phyloP scores from a whole-genome alignment of 2,797 vertebrate genomes.

The Limosa lapponica region DNA sequence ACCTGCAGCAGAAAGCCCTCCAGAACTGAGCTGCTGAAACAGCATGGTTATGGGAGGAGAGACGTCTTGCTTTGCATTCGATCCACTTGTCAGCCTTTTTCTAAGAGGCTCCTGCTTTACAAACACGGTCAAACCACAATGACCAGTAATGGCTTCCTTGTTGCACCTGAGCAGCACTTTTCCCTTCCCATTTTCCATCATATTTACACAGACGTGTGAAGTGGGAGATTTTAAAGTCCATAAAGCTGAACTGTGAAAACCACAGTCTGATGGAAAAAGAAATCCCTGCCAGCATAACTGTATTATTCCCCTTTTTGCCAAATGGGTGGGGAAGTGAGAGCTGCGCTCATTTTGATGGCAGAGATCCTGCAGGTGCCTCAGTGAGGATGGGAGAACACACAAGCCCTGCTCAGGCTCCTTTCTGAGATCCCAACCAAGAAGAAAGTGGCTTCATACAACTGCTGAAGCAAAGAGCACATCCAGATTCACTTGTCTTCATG shows the following conservation, averaged over 20 bases:
- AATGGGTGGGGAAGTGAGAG: not conserved
- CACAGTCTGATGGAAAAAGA: not conserved
- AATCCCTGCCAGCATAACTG: not conserved
- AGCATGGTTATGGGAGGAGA: not conserved
- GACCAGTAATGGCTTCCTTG: not conserved
- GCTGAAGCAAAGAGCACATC: not conserved
- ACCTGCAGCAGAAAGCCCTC: not conserved
- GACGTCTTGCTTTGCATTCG: not conserved
- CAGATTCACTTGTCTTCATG: constrained; percentile 32
- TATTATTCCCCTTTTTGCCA: not conserved
- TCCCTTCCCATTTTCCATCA: not conserved
- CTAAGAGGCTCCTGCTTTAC: not conserved
- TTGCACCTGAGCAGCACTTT: not conserved
- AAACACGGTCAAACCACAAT: not conserved
- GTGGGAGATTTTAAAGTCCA: not conserved
- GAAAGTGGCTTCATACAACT: not conserved
- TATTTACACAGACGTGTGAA: not conserved
- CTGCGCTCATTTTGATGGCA: not conserved
- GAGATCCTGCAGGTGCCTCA: not conserved
- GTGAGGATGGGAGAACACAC: not conserved
- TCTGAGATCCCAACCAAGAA: constrained; percentile 13
- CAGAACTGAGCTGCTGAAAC: not conserved
- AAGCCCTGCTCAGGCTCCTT: not conserved
- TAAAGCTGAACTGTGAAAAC: constrained; percentile 1
- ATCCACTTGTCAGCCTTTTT: not conserved